phyloP scores from a whole-genome alignment of 1,140 invertebrate genomes.

The Diplogasteroides magnus region DNA sequence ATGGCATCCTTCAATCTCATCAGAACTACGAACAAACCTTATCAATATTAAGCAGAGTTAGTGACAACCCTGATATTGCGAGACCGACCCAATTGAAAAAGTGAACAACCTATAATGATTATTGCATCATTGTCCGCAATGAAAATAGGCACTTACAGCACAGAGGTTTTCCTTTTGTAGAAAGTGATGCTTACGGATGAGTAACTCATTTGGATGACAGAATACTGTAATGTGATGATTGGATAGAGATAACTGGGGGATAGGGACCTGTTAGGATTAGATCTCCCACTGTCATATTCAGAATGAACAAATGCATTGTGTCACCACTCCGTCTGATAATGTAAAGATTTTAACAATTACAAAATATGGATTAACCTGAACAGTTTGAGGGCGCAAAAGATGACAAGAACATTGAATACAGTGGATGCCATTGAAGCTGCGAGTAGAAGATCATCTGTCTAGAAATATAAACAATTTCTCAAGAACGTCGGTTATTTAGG shows the following conservation, averaged over 20 bases:
- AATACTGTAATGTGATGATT: constrained; percentile 41
- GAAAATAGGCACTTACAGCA: constrained; percentile 34
- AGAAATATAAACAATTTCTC: constrained; percentile 12
- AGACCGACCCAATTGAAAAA: constrained; percentile 53
- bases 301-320: constrained; percentile 55
- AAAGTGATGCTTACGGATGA: constrained; percentile 52
- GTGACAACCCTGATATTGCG: constrained; percentile 52
- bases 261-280: constrained; percentile 46
- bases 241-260: not conserved
- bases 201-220: constrained; percentile 53
- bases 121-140: too few relatives aligned
- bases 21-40: constrained; percentile 19
- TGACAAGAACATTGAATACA: constrained; percentile 52
- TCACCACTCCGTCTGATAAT: constrained; percentile 41
- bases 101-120: constrained; percentile 21
- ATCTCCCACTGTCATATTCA: constrained; percentile 55
- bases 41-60: constrained; percentile 52
- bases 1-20: not conserved
- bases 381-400: constrained; percentile 55
- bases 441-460: constrained; percentile 51
- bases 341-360: too few relatives aligned
- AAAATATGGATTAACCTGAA: too few relatives aligned
- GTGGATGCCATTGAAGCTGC: constrained; percentile 51
- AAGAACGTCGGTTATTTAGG: too few relatives aligned
- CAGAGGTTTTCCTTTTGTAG: constrained; percentile 50